Base-by-base conservation (phyloP, 2,113 vertebrate genomes). In the Siphamia tubifer region DNA sequence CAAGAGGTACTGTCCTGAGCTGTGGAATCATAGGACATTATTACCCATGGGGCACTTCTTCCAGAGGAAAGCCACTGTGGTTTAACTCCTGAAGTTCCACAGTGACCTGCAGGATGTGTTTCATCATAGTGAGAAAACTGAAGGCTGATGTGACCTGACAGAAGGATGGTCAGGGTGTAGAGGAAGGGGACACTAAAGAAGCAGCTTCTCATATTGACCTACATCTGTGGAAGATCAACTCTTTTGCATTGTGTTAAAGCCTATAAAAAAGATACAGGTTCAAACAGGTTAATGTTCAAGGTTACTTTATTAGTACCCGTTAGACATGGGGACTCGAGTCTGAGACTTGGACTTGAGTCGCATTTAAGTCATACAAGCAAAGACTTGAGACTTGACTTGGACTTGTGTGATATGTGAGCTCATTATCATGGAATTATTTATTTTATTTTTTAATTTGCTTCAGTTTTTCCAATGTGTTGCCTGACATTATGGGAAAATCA, bases 111-210 rank as follows among this genome's bases (percentile, higher is more conserved):
- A 36, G 36, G 21, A 35, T 27, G 6, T 21, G 28, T 16, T 30
- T 16, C 16, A 13, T 30, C 23, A 36, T 16, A 45, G 32, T 24
- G 15, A 34, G 24, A 23, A 28, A 0, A 27, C 17, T 24, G 43
- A 32, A 13, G 11, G 13, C 9, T 68, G 30, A 68, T 56, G 8
- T 34, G 56, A 68, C 27, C 32, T 61, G 63, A 68, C 48, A 68
- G 54, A 27, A 10, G 19, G 6, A 4, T 45, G 2, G 20, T 31
- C 24, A 21, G 9, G 15, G 24, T 16, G 34, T 24, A 31, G 20
- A 19, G 16, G 6, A n/a, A 35, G 16, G 4, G 28, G n/a, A 6
- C 1, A 5, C 24, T 13, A 5, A 16, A 31, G 30, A 34, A 39
- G 40, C 53, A 39, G 28, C 24, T 2, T 15, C 49, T 34, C 38